Conservation (phyloP, 37 sponge, comb jelly and placozoan genomes). For the Aphrocallistes beatrix region DNA sequence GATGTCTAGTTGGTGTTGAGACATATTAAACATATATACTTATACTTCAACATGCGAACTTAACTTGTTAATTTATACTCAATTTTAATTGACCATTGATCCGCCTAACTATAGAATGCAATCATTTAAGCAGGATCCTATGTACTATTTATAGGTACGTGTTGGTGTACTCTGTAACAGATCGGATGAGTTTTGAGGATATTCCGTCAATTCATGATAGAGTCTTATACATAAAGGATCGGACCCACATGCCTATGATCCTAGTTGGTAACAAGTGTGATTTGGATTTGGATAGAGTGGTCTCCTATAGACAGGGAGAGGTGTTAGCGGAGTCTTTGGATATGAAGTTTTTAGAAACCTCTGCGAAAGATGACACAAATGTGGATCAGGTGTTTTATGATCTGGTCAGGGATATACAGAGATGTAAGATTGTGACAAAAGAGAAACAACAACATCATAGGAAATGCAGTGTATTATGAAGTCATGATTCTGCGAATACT, state of each 20-base stretch:
- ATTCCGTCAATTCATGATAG: background rate
- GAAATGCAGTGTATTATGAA: too few species aligned
- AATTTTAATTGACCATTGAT: too few species aligned
- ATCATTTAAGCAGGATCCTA: too few species aligned
- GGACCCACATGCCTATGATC: slow-evolving; percentile 24
- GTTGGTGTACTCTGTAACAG: slow-evolving; percentile 19
- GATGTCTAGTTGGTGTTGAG: too few species aligned
- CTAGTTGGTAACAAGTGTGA: slow-evolving; percentile 28
- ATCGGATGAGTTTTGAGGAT: slow-evolving; percentile 23
- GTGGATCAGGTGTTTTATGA: background rate
- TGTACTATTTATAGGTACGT: slow-evolving; percentile 11
- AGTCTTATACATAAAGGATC: slow-evolving; percentile 17
- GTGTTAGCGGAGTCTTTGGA: background rate
- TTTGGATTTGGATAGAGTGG: slow-evolving; percentile 21
- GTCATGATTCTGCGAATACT: too few species aligned
- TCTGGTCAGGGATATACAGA: background rate
- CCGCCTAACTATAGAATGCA: too few species aligned
- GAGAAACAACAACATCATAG: too few species aligned
- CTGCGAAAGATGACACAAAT: background rate
- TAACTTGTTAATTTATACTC: too few species aligned
- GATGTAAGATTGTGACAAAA: too few species aligned
- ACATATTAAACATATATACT: too few species aligned
- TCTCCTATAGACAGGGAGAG: background rate
- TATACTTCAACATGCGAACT: too few species aligned
- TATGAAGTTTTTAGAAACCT: background rate